A percentile compares a stretch with the other conserved stretches of the same genome.
Conservation (phyloP, 2,113 vertebrate species). For the Xyrauchen texanus region DNA sequence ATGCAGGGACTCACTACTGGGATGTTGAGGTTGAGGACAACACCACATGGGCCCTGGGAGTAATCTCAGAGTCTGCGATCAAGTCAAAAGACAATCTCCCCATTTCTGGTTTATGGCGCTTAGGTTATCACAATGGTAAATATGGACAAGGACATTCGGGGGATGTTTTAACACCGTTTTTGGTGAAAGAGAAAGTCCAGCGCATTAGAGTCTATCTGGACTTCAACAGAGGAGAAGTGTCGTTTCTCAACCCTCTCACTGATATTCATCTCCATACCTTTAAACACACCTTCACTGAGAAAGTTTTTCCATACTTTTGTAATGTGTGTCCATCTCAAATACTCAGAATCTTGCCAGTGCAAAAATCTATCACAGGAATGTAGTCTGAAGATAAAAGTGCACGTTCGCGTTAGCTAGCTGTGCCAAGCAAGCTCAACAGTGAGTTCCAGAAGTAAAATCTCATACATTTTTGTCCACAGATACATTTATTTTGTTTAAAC, state of each 20-base stretch:
- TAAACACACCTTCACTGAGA: slow-evolving; percentile 41
- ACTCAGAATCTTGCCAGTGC: slow-evolving; percentile 27
- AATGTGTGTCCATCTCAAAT: slow-evolving; percentile 36
- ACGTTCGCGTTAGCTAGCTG: neutral
- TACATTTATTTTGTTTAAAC: too few relatives aligned
- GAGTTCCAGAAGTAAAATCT: too few relatives aligned
- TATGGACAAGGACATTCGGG: slow-evolving; percentile 32
- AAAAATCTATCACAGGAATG: neutral
- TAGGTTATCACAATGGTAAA: slow-evolving; percentile 36
- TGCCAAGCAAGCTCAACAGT: too few relatives aligned
- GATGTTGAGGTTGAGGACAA: slow-evolving; percentile 49
- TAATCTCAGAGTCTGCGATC: slow-evolving; percentile 39
- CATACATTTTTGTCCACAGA: too few relatives aligned
- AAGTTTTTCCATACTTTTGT: slow-evolving; percentile 52
- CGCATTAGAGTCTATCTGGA: slow-evolving; percentile 43
- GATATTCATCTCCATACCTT: slow-evolving; percentile 41
- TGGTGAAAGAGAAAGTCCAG: slow-evolving; percentile 29
- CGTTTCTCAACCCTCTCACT: slow-evolving; percentile 5
- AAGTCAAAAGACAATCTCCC: slow-evolving; percentile 11
- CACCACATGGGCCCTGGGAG: slow-evolving; percentile 48
- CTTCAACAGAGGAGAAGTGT: slow-evolving; percentile 30
- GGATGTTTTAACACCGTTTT: slow-evolving; percentile 35
- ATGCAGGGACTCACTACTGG: slow-evolving; percentile 52
- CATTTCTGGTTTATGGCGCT: slow-evolving; percentile 36
- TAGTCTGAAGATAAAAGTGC: too few relatives aligned